Percentiles rank a stretch among this genome's conserved stretches.
Evolutionary conservation across 2,797 vertebrate genomes (phyloP).

Genomic region (Hippoglossus hippoglossus): DNA sequence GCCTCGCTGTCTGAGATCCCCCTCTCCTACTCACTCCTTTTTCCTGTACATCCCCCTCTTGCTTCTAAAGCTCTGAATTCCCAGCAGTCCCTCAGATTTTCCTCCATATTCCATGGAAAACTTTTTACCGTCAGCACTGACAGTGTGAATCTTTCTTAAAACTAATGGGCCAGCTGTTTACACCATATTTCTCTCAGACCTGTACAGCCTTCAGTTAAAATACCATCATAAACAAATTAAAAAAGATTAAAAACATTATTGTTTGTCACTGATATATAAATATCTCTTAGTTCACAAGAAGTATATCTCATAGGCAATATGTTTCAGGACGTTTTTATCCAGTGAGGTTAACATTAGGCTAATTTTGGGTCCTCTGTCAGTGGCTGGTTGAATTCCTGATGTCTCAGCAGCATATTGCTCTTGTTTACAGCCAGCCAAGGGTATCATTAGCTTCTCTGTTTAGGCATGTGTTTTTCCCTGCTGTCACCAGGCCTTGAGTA

Average conservation of each 20-base stretch:
- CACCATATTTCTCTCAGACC: slow-evolving; percentile 6
- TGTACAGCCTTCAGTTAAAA: background rate
- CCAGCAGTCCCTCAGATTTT: slow-evolving; percentile 48
- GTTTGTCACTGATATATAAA: background rate
- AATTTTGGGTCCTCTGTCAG: slow-evolving; percentile 76
- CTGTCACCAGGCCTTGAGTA: slow-evolving; percentile 60
- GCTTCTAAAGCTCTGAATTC: slow-evolving; percentile 53
- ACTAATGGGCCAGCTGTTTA: slow-evolving; percentile 7
- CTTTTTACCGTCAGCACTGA: slow-evolving; percentile 29
- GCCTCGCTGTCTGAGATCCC: slow-evolving; percentile 42
- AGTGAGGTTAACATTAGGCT: slow-evolving; percentile 69
- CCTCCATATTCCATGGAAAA: slow-evolving; percentile 17
- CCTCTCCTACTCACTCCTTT: slow-evolving; percentile 47
- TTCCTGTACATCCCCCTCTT: slow-evolving; percentile 60
- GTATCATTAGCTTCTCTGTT: slow-evolving; percentile 82
- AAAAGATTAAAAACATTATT: background rate
- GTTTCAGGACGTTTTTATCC: slow-evolving; percentile 66
- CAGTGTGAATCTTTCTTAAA: slow-evolving; percentile 8
- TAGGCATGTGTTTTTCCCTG: slow-evolving; percentile 73
- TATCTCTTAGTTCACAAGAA: background rate
- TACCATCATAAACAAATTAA: background rate
- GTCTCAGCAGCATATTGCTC: slow-evolving; percentile 78
- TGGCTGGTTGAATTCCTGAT: slow-evolving; percentile 77
- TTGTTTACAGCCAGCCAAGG: slow-evolving; percentile 80
- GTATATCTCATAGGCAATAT: slow-evolving; percentile 2